Conservation (phyloP, 2,797 vertebrate species). For the Pelochelys cantorii region DNA sequence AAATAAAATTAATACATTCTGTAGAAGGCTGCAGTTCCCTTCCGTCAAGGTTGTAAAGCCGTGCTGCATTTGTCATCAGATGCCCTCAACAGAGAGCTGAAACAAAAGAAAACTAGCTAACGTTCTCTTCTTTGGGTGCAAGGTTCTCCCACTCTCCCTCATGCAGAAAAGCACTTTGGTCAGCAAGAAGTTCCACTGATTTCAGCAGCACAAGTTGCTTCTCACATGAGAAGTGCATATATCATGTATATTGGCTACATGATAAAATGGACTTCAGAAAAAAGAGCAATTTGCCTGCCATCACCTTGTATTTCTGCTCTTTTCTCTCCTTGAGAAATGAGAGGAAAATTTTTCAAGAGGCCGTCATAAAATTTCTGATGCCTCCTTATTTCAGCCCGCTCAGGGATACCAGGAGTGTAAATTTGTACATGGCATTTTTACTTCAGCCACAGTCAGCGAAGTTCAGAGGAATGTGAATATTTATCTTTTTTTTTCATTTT, state of each 20-base stretch:
- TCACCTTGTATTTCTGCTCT: not conserved
- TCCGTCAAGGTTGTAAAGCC: not conserved
- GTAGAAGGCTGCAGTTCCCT: not conserved
- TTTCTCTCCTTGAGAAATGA: not conserved
- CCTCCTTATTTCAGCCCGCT: slow-evolving; percentile 2
- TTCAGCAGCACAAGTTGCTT: not conserved
- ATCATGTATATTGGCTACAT: not conserved
- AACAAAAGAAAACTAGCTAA: not conserved
- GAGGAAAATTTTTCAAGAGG: not conserved
- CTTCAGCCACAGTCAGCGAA: not conserved
- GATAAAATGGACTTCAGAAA: not conserved
- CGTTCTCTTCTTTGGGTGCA: not conserved
- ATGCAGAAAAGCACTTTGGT: not conserved
- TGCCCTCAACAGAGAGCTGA: not conserved
- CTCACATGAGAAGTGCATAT: not conserved
- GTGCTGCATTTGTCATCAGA: not conserved
- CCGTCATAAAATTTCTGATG: not conserved
- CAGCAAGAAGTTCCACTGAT: not conserved
- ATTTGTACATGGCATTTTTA: not conserved
- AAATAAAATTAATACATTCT: not conserved
- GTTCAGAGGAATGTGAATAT: not conserved
- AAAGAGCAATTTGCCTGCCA: not conserved
- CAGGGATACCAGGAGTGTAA: not conserved
- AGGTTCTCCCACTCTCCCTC: not conserved
- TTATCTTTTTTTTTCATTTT: not conserved